phyloP scores from a whole-genome alignment of 2,113 vertebrate species.

The Phalacrocorax carbo region DNA sequence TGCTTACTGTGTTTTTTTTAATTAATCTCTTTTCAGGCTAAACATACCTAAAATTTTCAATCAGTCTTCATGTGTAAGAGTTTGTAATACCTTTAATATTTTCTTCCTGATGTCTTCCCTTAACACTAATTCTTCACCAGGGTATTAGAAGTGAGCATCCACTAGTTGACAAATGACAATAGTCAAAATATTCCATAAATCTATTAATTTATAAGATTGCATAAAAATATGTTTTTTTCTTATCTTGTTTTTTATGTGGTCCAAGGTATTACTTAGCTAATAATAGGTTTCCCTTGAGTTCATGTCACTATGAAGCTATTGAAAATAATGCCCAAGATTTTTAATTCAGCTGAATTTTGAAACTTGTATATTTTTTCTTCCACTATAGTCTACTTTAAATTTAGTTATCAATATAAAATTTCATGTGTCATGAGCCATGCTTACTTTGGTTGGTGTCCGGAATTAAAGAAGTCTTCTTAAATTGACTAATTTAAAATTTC shows the following conservation, averaged over 20 bases:
- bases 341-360: background rate
- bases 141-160: background rate
- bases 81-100: background rate
- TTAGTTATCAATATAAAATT: background rate
- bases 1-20: background rate
- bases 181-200: background rate
- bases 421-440: background rate
- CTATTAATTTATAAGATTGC: background rate
- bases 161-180: background rate
- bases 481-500: background rate
- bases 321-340: background rate
- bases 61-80: background rate
- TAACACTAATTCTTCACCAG: background rate
- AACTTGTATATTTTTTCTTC: background rate
- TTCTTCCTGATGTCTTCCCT: background rate
- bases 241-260: background rate
- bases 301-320: background rate
- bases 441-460: background rate
- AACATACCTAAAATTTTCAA: background rate
- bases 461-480: too few relatives aligned
- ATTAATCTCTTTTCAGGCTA: background rate
- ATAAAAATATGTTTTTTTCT: background rate
- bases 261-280: background rate
- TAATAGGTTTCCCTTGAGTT: background rate
- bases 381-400: background rate